Conservation (phyloP, 2,888 invertebrate species). For the Agapetus fuscipes region DNA sequence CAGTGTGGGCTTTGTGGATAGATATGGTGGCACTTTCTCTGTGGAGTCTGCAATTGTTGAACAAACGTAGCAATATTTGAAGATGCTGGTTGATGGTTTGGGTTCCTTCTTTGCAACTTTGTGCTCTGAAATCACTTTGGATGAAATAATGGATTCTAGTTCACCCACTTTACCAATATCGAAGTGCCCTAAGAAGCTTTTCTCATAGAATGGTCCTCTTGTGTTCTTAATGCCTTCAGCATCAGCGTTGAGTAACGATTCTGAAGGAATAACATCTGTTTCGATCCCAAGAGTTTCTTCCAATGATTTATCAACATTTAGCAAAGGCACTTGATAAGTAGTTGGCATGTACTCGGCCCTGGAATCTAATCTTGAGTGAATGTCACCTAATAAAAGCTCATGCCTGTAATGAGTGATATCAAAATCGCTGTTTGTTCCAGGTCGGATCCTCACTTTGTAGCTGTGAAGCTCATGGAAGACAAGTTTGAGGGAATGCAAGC, state of each 20-base stretch:
- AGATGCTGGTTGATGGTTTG: slow-evolving; percentile 10
- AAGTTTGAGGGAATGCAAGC: slow-evolving; percentile 38
- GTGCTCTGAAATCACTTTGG: slow-evolving; percentile 6
- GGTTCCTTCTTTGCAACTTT: slow-evolving; percentile 6
- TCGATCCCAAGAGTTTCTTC: slow-evolving; percentile 15
- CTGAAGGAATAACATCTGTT: slow-evolving; percentile 13
- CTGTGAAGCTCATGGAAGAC: slow-evolving; percentile 46
- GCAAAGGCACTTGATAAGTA: slow-evolving; percentile 44
- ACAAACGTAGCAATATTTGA: slow-evolving; percentile 24
- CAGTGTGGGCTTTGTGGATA: slow-evolving; percentile 33
- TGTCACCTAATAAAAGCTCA: slow-evolving; percentile 43
- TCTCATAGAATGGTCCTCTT: slow-evolving; percentile 10
- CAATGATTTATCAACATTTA: slow-evolving; percentile 25
- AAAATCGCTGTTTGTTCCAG: slow-evolving; percentile 26
- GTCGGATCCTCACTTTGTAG: slow-evolving; percentile 38
- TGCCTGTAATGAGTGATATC: slow-evolving; percentile 28
- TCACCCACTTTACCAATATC: slow-evolving; percentile 18
- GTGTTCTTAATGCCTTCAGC: slow-evolving; percentile 7
- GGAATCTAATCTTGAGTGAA: slow-evolving; percentile 34
- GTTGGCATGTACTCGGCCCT: slow-evolving; percentile 40
- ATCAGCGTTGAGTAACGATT: slow-evolving; percentile 18
- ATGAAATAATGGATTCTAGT: slow-evolving; percentile 16
- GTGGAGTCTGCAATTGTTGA: slow-evolving; percentile 30
- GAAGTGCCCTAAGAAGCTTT: slow-evolving; percentile 19
- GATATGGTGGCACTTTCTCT: slow-evolving; percentile 38